phyloP scores from a whole-genome alignment of 2,888 invertebrate species.

The Philereme transversata region DNA sequence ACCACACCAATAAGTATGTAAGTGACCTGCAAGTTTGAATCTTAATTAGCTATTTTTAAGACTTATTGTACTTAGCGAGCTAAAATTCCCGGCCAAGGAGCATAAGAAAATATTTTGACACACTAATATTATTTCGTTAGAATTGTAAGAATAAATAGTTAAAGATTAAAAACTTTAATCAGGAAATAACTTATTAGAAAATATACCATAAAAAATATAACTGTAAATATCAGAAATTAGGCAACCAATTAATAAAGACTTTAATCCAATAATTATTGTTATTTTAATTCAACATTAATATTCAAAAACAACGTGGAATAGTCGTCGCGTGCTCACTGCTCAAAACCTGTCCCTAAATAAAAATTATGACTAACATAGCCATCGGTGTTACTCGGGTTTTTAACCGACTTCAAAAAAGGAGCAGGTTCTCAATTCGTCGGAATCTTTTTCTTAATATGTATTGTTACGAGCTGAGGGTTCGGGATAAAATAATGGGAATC shows the following conservation, averaged over 20 bases:
- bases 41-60: neutral
- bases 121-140: too few relatives aligned
- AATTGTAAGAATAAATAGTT: neutral
- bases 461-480: too few relatives aligned
- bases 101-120: too few relatives aligned
- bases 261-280: conserved; percentile 1
- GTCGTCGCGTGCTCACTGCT: conserved; percentile 29
- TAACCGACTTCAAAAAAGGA: too few relatives aligned
- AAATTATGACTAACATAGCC: neutral
- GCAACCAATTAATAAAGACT: conserved; percentile 18
- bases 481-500: too few relatives aligned
- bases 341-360: conserved; percentile 17
- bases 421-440: too few relatives aligned
- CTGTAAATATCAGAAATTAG: conserved; percentile 13
- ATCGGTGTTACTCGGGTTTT: too few relatives aligned
- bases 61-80: too few relatives aligned
- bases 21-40: conserved; percentile 13
- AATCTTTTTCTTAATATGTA: too few relatives aligned
- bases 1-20: neutral
- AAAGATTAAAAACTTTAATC: neutral
- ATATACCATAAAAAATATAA: conserved; percentile 11
- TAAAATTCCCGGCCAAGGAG: too few relatives aligned
- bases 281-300: conserved; percentile 14
- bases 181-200: conserved; percentile 8
- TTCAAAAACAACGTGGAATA: conserved; percentile 7